Evolutionary conservation across 2,113 vertebrate genomes (phyloP).

Genomic region (Echinops telfairi): DNA sequence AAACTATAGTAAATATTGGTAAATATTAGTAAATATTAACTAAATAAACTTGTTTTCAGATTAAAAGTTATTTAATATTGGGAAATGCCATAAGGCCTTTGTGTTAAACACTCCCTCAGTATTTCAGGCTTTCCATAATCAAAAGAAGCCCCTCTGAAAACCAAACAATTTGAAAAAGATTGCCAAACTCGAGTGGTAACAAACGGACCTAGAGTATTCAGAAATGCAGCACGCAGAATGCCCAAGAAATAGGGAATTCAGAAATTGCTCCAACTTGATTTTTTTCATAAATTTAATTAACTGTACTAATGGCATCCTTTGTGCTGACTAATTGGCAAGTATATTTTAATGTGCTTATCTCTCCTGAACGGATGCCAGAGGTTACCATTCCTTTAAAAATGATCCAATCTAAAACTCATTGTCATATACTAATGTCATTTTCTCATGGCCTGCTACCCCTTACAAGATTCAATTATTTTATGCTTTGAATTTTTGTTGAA

Average conservation of each 20-base stretch:
- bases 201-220: neutral
- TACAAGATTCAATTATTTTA: too few species aligned
- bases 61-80: slow-evolving; percentile 53
- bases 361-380: neutral
- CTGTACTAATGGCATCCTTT: neutral
- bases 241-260: neutral
- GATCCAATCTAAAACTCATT: neutral
- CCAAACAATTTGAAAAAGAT: slow-evolving; percentile 25
- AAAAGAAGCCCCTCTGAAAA: slow-evolving; percentile 4
- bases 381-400: slow-evolving; percentile 4
- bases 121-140: neutral
- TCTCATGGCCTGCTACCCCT: neutral
- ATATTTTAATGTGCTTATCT: slow-evolving; percentile 8
- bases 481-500: too few species aligned
- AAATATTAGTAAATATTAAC: slow-evolving; percentile 38
- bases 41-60: neutral
- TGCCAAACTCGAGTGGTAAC: neutral
- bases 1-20: slow-evolving; percentile 3
- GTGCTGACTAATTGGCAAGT: neutral
- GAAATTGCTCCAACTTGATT: neutral
- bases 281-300: slow-evolving; percentile 28
- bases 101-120: neutral
- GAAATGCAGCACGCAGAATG: neutral
- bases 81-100: slow-evolving; percentile 47
- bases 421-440: neutral